Conservation (phyloP, 2,797 vertebrate species). For the Amblyraja radiata region DNA sequence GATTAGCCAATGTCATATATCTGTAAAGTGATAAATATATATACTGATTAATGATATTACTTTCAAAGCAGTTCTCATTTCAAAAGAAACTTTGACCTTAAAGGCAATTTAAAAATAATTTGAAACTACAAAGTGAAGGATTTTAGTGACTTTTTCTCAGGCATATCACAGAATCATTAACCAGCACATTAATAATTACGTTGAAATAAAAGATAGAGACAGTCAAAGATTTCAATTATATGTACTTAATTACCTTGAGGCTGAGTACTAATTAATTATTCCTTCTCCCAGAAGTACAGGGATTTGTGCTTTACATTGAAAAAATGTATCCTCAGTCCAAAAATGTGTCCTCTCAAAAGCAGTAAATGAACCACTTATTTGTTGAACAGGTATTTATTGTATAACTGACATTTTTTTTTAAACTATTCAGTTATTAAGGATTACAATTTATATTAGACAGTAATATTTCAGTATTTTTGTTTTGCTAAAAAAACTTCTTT, state of each 20-base stretch:
- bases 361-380: background rate
- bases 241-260: background rate
- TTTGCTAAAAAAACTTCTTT: background rate
- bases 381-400: conserved; percentile 33
- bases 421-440: background rate
- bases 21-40: background rate
- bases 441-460: background rate
- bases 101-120: background rate
- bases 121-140: background rate
- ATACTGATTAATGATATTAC: background rate
- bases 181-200: background rate
- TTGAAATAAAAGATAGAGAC: background rate
- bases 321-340: too few species aligned
- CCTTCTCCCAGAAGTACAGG: background rate
- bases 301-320: background rate
- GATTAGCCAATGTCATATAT: background rate
- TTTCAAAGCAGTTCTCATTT: background rate
- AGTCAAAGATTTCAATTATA: background rate
- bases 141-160: background rate
- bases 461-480: background rate
- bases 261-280: background rate
- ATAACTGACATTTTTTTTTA: background rate
- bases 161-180: background rate
- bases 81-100: background rate
- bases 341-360: background rate